Conservation (phyloP, 1,140 invertebrate genomes). For the Panagrolaimus sp. region DNA sequence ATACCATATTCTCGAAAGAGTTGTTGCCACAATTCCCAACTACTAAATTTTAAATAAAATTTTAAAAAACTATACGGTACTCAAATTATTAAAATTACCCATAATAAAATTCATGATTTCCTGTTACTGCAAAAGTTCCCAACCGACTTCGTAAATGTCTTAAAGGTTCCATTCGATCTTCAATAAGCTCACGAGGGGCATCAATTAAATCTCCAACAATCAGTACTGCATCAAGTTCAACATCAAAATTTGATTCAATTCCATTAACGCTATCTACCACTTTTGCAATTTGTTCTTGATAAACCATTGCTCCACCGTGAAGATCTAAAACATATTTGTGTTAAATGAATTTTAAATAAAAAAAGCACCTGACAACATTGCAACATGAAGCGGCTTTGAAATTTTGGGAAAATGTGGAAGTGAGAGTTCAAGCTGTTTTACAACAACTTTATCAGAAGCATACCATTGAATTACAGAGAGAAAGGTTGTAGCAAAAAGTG, state of each 20-base stretch:
- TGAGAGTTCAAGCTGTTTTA: slow-evolving; percentile 22
- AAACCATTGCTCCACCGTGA: slow-evolving; percentile 40
- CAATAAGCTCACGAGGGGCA: slow-evolving; percentile 37
- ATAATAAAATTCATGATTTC: slow-evolving; percentile 47
- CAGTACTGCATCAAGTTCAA: slow-evolving; percentile 20
- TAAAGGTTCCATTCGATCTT: slow-evolving; percentile 37
- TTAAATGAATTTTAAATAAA: too few species aligned
- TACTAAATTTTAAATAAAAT: slow-evolving; percentile 16
- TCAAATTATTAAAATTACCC: slow-evolving; percentile 44
- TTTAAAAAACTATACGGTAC: too few species aligned
- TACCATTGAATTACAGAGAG: slow-evolving; percentile 32
- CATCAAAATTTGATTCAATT: slow-evolving; percentile 18
- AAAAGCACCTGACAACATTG: slow-evolving; percentile 34
- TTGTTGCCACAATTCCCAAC: neutral
- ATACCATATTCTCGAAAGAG: neutral
- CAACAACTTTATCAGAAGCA: slow-evolving; percentile 38
- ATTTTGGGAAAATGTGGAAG: slow-evolving; percentile 4
- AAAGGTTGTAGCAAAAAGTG: slow-evolving; percentile 27
- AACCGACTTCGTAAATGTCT: slow-evolving; percentile 29
- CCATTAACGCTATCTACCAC: slow-evolving; percentile 39
- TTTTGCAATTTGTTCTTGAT: slow-evolving; percentile 36
- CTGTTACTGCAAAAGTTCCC: slow-evolving; percentile 47
- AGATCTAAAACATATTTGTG: too few species aligned
- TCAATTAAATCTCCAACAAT: slow-evolving; percentile 37
- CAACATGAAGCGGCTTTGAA: slow-evolving; percentile 19